These are phyloP conservation scores for Apamea anceps DNA, from an alignment of 2,888 invertebrate species.

Conservation along the genomic window DNA sequence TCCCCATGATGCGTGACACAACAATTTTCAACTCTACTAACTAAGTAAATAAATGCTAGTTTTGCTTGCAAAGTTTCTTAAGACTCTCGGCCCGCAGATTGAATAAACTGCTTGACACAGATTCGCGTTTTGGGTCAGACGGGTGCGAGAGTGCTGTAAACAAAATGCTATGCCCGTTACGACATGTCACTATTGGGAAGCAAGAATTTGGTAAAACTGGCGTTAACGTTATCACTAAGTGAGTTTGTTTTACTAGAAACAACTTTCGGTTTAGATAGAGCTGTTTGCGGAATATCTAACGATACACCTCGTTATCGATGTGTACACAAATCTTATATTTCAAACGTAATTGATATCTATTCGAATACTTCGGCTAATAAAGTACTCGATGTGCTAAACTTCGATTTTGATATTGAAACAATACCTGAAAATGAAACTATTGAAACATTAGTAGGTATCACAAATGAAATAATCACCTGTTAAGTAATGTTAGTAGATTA, in stretches of 20 bases:
- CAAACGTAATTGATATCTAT: slow-evolving; percentile 19
- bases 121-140: slow-evolving; percentile 89
- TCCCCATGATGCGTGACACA: slow-evolving; percentile 68
- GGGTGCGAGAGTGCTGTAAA: slow-evolving; percentile 82
- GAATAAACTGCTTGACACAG: slow-evolving; percentile 91
- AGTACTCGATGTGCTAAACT: slow-evolving; percentile 5
- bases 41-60: slow-evolving; percentile 70
- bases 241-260: not conserved
- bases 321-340: slow-evolving; percentile 27
- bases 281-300: not conserved
- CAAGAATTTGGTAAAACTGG: slow-evolving; percentile 60
- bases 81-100: slow-evolving; percentile 86
- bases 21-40: slow-evolving; percentile 74
- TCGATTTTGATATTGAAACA: slow-evolving; percentile 9
- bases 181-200: slow-evolving; percentile 79
- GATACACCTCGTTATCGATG: slow-evolving; percentile 8
- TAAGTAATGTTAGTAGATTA: slow-evolving; percentile 42
- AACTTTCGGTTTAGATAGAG: slow-evolving; percentile 6
- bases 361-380: not conserved
- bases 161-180: slow-evolving; percentile 84
- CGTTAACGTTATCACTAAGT: not conserved
- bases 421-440: slow-evolving; percentile 10
- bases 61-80: slow-evolving; percentile 71
- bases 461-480: slow-evolving; percentile 46
- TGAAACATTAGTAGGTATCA: slow-evolving; percentile 16